phyloP scores from a whole-genome alignment of 2,113 vertebrate species.

The Holacanthus passer region DNA sequence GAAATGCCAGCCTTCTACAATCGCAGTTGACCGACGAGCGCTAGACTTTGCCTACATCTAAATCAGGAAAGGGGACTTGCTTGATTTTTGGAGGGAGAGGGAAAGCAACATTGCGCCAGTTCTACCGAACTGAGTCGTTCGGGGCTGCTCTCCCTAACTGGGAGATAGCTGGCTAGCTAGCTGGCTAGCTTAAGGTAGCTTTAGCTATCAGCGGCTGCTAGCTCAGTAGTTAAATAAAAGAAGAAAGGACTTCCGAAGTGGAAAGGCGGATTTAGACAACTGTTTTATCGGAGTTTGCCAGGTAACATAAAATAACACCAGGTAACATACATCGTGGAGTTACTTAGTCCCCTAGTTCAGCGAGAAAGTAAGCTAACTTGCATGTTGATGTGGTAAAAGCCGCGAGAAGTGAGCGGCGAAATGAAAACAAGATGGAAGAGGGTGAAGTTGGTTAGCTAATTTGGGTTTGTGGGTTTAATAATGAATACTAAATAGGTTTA shows the following conservation, averaged over 20 bases:
- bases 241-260: constrained; percentile 69
- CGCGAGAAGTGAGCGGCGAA: constrained; percentile 80
- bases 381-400: constrained; percentile 76
- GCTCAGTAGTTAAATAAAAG: constrained; percentile 64
- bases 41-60: constrained; percentile 34
- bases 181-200: constrained; percentile 62
- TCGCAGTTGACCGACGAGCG: constrained; percentile 53
- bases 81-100: constrained; percentile 35
- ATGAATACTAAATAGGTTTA: constrained; percentile 13
- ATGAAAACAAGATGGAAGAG: constrained; percentile 83
- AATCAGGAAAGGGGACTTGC: constrained; percentile 37
- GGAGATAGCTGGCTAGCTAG: constrained; percentile 76
- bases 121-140: constrained; percentile 50
- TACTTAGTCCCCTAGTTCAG: constrained; percentile 6
- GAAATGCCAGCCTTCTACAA: constrained; percentile 76
- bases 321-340: background rate
- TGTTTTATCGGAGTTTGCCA: constrained; percentile 52
- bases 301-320: constrained; percentile 41
- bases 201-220: constrained; percentile 75
- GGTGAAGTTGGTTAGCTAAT: constrained; percentile 70
- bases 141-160: constrained; percentile 76
- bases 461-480: constrained; percentile 55
- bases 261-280: constrained; percentile 55
- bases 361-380: constrained; percentile 54
- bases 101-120: constrained; percentile 35